Conservation (phyloP, 2,888 invertebrate species). For the Dynastes maya region DNA sequence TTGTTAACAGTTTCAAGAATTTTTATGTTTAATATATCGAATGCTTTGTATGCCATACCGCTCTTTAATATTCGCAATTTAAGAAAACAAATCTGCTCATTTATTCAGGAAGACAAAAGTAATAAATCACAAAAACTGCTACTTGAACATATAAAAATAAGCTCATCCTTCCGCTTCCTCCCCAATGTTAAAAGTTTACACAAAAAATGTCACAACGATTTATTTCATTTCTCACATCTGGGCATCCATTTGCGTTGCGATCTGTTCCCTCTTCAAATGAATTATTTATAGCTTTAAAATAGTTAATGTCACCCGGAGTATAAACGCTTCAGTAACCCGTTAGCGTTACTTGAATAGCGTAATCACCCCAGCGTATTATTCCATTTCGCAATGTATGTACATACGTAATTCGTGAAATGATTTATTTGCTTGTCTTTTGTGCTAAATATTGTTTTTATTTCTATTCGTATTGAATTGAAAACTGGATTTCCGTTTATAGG, state of each 20-base stretch:
- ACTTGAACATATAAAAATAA: background rate
- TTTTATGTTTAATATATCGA: no score
- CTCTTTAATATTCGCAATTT: background rate
- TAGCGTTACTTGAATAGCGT: background rate
- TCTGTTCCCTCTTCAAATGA: background rate
- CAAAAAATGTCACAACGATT: background rate
- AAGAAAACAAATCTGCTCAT: background rate
- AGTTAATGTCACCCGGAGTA: conserved; percentile 3
- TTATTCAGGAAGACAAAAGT: background rate
- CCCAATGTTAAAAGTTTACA: background rate
- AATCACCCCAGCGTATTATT: no score
- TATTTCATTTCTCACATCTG: conserved; percentile 2
- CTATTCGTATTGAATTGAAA: no score
- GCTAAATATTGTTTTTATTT: no score
- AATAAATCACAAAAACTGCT: background rate
- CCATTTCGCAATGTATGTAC: no score
- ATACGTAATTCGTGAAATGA: no score
- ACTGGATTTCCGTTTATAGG: no score
- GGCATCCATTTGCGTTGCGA: background rate
- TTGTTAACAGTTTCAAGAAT: no score
- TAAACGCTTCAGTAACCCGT: conserved; percentile 4
- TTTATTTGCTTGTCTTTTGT: no score
- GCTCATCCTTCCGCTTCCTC: background rate
- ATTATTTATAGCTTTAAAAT: conserved; percentile 3
- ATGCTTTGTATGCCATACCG: no score